Evolutionary conservation across 2,113 vertebrate genomes (phyloP), one percentile per base, ranked within the genome.

Genomic region (Eretmochelys imbricata): DNA sequence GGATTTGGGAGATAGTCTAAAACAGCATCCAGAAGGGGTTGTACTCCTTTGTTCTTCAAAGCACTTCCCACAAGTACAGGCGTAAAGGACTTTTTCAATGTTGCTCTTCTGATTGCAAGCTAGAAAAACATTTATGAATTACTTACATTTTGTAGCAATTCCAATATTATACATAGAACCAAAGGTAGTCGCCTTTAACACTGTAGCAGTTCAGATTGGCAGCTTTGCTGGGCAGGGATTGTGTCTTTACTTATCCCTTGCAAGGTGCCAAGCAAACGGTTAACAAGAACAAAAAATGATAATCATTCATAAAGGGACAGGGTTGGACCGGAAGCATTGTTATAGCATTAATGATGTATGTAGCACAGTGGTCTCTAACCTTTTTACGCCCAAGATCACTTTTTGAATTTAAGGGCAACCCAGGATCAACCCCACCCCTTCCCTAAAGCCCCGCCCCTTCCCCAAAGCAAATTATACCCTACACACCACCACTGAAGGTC

Each of bases 21-120:
- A 54, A 99, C 98, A 1, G 99, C 99, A 29, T 99, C 98, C 95
- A 99, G 94, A 12, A 99, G 97, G 0, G 99, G 99, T 93, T 99
- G 99, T 4, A 99, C 98, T 4, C 99, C 99, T 96, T 99, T 99
- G 97, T 99, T 99, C 98, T 99, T 99, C 93, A 99, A 78, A 16
- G 99, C 99, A 19, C 99, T 99, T 89, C 99, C 99, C 93, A 99
- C 97, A 50, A 99, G 96, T 11, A 99, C 99, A 1, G 99, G 99
- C 12, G 98, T 98, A 96, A 99, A 99, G 76, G 98, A 96, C 42
- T 98, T 99, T 92, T 98, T 98, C 84, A 99, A 94, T 0, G 99
- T 99, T 14, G 98, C 98, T 95, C 99, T 98, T 84, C 99, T 98
- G 96, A 99, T 98, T 0, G 99, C 99, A 85, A 98, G 98, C 99